Conservation (phyloP, 2,888 invertebrate species). For the Psylliodes chrysocephalus region DNA sequence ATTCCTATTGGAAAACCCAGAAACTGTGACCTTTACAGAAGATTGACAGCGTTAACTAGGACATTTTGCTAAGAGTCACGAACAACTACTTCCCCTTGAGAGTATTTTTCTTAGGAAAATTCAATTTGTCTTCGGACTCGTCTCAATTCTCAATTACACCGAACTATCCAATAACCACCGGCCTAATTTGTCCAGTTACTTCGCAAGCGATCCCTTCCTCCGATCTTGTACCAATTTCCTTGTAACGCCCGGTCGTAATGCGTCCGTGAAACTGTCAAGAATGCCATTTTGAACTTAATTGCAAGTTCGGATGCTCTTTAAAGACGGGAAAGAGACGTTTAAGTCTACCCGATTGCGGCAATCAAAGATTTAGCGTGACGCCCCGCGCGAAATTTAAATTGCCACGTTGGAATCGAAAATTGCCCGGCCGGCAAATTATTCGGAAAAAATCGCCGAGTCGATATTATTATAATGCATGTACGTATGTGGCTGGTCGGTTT, state of each 20-base stretch:
- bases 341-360: conserved; percentile 4
- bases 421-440: conserved; percentile 5
- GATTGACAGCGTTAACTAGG: too few species aligned
- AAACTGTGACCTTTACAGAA: too few species aligned
- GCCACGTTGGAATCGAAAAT: conserved; percentile 13
- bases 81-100: too few species aligned
- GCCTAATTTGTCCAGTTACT: neutral
- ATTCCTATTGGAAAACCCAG: too few species aligned
- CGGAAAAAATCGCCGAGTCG: neutral
- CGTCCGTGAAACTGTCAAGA: conserved; percentile 26
- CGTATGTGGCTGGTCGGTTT: too few species aligned
- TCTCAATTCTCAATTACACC: too few species aligned
- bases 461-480: neutral
- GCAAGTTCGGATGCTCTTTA: conserved; percentile 13
- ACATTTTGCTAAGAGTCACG: too few species aligned
- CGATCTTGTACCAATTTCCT: conserved; percentile 15
- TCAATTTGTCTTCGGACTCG: too few species aligned
- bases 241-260: conserved; percentile 7
- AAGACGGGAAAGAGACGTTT: conserved; percentile 11
- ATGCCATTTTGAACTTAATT: conserved; percentile 22
- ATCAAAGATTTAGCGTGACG: conserved; percentile 25
- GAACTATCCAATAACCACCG: neutral
- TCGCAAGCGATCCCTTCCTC: neutral
- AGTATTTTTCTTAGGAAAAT: too few species aligned
- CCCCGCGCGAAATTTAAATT: conserved; percentile 16